Percentiles rank a stretch among this genome's conserved stretches.
These are phyloP conservation scores for Myiopsitta monachus DNA, from an alignment of 2,113 vertebrate species.

Conservation along the genomic window DNA sequence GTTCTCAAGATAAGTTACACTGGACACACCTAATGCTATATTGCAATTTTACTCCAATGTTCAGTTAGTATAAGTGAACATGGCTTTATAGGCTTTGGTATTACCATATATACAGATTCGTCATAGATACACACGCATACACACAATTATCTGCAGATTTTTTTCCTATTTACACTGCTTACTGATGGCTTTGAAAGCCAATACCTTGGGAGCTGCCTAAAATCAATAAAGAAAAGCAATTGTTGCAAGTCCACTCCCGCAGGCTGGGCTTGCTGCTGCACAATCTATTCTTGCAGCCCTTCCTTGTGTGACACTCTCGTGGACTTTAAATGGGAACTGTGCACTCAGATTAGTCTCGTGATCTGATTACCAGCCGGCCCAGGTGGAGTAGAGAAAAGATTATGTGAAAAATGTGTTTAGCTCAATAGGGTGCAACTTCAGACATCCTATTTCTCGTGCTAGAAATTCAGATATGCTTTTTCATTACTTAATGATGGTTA, in stretches of 20 bases:
- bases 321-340: background rate
- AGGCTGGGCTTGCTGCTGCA: background rate
- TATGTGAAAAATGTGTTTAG: background rate
- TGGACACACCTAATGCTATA: background rate
- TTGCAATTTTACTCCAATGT: background rate
- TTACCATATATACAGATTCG: background rate
- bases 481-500: background rate
- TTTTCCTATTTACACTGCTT: background rate
- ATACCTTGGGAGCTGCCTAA: background rate
- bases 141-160: background rate
- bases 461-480: background rate
- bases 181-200: background rate
- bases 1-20: background rate
- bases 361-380: background rate
- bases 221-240: background rate
- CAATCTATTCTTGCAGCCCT: background rate
- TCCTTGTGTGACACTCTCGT: background rate
- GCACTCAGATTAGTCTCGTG: background rate
- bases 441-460: background rate
- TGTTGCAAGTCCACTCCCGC: background rate
- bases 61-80: background rate
- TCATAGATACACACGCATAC: background rate
- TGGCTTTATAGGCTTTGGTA: background rate
- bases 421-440: background rate
- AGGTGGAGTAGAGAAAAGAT: background rate